Evolutionary conservation across 2,113 vertebrate species (phyloP).

Genomic region (Hydrolagus affinis): DNA sequence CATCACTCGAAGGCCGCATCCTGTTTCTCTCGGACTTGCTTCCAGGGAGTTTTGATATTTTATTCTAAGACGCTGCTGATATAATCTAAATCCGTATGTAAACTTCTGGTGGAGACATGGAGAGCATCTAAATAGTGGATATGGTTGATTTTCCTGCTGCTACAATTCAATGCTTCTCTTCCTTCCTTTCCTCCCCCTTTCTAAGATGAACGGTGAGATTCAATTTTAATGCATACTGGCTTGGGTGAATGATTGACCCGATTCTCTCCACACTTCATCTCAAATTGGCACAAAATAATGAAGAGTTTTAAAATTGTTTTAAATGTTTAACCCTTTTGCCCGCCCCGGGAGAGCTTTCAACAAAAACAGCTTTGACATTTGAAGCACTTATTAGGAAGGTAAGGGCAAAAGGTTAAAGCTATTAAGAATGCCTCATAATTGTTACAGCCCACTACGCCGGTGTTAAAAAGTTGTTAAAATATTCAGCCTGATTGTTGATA

Average conservation of each 20-base stretch:
- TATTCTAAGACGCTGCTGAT: not conserved
- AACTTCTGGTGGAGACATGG: not conserved
- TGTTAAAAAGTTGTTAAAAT: conserved; percentile 28
- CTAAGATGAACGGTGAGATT: not conserved
- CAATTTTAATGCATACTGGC: not conserved
- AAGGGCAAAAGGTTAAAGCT: conserved; percentile 33
- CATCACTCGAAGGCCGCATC: not conserved
- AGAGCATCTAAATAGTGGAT: not conserved
- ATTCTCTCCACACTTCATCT: not conserved
- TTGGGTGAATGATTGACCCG: conserved; percentile 4
- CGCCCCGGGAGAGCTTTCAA: not conserved
- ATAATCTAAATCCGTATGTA: conserved; percentile 6
- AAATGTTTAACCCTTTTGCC: conserved; percentile 20
- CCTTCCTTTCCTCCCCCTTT: not conserved
- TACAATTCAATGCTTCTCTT: not conserved
- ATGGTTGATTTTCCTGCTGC: not conserved
- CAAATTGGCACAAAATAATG: conserved; percentile 4
- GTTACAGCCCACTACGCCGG: conserved; percentile 9
- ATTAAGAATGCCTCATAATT: conserved; percentile 30
- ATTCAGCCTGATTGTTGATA: not conserved
- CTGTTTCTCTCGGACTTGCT: no score
- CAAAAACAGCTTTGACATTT: conserved; percentile 25
- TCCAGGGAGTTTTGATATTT: not conserved
- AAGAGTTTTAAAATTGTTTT: conserved; percentile 22
- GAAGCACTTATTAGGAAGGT: conserved; percentile 25